A percentile compares a stretch with the other conserved stretches of the same genome.
phyloP scores from a whole-genome alignment of 2,888 invertebrate genomes.

The Acanthosepion pharaonis region DNA sequence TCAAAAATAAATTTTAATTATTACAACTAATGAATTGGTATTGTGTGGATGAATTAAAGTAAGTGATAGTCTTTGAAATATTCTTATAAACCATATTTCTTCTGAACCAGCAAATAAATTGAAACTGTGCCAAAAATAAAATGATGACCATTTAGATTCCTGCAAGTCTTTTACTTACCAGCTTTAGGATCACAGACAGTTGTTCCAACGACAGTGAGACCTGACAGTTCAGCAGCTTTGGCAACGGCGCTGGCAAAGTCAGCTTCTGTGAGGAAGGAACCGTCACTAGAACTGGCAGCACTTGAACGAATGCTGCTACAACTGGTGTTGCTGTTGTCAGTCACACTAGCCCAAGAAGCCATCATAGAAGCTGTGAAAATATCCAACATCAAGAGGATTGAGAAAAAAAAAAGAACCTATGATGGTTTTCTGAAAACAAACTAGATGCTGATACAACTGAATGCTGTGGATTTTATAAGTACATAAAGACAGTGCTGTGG shows the following conservation, averaged over 20 bases:
- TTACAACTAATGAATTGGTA: too few relatives aligned
- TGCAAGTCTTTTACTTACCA: slow-evolving; percentile 50
- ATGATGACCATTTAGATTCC: neutral
- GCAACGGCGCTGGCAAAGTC: slow-evolving; percentile 75
- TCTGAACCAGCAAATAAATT: too few relatives aligned
- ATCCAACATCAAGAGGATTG: neutral
- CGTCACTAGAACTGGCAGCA: slow-evolving; percentile 73
- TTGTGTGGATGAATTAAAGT: too few relatives aligned
- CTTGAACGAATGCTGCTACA: slow-evolving; percentile 69
- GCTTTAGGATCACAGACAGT: slow-evolving; percentile 69
- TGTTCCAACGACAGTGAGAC: slow-evolving; percentile 74
- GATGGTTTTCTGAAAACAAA: neutral
- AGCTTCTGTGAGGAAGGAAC: slow-evolving; percentile 74
- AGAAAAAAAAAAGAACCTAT: neutral
- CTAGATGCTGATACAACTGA: neutral
- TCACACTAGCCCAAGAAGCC: slow-evolving; percentile 67
- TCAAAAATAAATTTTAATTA: too few relatives aligned
- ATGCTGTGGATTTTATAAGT: neutral
- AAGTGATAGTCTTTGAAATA: too few relatives aligned
- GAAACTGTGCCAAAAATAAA: neutral
- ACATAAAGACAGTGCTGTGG: neutral
- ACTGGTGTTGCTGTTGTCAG: slow-evolving; percentile 64
- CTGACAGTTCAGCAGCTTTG: slow-evolving; percentile 74
- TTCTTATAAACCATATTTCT: too few relatives aligned
- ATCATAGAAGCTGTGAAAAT: slow-evolving; percentile 60